Evolutionary conservation across 1,140 invertebrate species (phyloP).

Genomic region (Gryon sp.): DNA sequence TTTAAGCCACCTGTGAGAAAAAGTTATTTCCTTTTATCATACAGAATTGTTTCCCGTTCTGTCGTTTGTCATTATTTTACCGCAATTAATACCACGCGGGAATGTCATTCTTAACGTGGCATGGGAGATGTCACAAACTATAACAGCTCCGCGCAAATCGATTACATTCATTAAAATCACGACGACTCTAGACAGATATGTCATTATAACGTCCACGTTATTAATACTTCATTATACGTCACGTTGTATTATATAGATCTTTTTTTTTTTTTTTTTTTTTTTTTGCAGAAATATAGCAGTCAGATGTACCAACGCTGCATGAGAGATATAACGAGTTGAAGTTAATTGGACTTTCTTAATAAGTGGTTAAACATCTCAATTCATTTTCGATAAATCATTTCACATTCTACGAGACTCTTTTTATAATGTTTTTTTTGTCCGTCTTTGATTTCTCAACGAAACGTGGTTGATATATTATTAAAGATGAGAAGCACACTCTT

Average conservation of each 20-base stretch:
- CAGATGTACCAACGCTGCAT: slow-evolving; percentile 3
- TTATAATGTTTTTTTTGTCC: no score
- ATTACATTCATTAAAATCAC: slow-evolving; percentile 47
- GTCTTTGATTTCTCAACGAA: no score
- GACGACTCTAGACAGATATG: slow-evolving; percentile 30
- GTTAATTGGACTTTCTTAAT: slow-evolving; percentile 8
- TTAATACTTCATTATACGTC: slow-evolving; percentile 1
- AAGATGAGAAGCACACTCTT: no score
- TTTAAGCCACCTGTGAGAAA: no score
- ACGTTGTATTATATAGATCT: slow-evolving; percentile 17
- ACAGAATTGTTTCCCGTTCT: background rate
- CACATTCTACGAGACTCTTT: no score
- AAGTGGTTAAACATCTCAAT: background rate
- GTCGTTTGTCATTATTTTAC: slow-evolving; percentile 27
- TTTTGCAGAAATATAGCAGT: slow-evolving; percentile 18
- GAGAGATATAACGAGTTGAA: slow-evolving; percentile 3
- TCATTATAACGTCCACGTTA: slow-evolving; percentile 24
- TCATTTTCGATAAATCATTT: background rate
- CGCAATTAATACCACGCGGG: slow-evolving; percentile 31
- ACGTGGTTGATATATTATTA: no score
- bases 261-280: no score
- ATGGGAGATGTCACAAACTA: slow-evolving; percentile 1
- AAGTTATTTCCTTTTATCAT: no score
- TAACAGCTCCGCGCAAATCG: slow-evolving; percentile 8
- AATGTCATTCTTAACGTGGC: slow-evolving; percentile 24